Conservation (phyloP, 2,797 vertebrate species). For the Crocodylus rhombifer region DNA sequence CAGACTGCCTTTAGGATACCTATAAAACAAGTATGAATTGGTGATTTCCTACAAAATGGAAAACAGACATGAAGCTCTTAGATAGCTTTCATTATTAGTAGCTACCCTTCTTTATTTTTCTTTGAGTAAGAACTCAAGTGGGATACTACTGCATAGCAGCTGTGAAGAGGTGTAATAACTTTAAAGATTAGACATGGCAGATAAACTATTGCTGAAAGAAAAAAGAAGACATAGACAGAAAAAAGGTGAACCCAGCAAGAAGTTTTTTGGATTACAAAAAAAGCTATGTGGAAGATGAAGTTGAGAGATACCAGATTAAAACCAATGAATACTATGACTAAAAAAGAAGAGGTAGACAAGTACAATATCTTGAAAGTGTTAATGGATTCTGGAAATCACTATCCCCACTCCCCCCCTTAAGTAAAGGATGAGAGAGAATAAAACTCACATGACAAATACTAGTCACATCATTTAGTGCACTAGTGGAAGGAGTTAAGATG, state of each 20-base stretch:
- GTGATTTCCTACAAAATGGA: slow-evolving; percentile 11
- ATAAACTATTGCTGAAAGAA: neutral
- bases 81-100: neutral
- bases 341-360: neutral
- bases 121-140: neutral
- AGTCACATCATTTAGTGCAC: neutral
- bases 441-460: neutral
- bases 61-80: neutral
- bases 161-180: neutral
- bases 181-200: neutral
- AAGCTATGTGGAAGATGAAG: neutral
- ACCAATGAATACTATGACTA: neutral
- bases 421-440: neutral
- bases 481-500: neutral
- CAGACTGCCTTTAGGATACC: neutral
- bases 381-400: neutral
- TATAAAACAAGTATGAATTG: neutral
- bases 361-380: neutral
- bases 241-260: neutral
- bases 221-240: neutral
- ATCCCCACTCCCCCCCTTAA: neutral
- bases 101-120: slow-evolving; percentile 5
- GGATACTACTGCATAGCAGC: neutral
- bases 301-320: neutral
- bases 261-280: neutral